phyloP scores from a whole-genome alignment of 2,113 vertebrate genomes.

The Uropsilus gracilis region DNA sequence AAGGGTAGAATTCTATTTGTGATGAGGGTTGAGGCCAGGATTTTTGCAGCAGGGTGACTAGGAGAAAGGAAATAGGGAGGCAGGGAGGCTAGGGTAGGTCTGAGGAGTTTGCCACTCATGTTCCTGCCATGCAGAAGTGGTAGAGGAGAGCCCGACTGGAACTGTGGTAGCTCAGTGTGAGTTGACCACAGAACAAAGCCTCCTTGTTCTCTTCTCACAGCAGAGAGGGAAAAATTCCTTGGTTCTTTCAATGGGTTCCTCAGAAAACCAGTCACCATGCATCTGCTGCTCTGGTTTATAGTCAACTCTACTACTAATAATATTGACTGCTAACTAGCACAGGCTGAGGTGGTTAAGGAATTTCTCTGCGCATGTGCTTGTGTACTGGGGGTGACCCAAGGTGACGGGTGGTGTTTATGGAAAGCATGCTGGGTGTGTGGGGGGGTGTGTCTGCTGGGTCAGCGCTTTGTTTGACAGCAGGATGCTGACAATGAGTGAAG shows the following conservation, averaged over 20 bases:
- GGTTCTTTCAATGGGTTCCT: background rate
- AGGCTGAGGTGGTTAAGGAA: no score
- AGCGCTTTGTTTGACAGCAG: background rate
- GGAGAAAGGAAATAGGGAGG: background rate
- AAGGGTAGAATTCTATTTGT: background rate
- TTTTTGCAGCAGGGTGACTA: background rate
- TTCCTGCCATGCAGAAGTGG: background rate
- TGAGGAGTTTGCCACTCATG: background rate
- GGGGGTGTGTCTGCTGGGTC: background rate
- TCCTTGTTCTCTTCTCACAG: background rate
- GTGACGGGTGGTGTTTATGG: background rate
- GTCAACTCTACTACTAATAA: no score
- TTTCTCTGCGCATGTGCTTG: background rate
- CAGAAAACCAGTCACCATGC: background rate
- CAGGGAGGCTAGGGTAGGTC: background rate
- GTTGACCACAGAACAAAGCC: background rate
- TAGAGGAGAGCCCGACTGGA: background rate
- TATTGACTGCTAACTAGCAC: no score
- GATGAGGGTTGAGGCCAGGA: background rate
- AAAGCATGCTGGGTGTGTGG: background rate
- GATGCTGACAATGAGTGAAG: background rate
- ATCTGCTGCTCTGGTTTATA: background rate
- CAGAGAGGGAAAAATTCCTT: background rate
- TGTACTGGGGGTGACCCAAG: no score
- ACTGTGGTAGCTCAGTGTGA: rapidly evolving